phyloP scores from a whole-genome alignment of 1,140 invertebrate species.

The Callitettix versicolor region DNA sequence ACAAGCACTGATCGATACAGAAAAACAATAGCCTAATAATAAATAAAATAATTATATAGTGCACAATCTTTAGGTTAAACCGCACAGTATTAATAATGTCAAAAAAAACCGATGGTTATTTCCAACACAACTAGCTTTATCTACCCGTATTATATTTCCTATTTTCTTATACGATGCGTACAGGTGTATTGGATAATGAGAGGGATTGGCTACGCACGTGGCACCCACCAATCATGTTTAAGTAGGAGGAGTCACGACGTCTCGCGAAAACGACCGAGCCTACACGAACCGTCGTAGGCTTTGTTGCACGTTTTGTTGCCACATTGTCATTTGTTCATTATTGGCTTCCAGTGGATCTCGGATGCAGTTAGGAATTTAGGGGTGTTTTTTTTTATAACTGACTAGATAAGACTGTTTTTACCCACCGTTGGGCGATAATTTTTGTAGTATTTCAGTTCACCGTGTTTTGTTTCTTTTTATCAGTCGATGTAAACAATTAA shows the following conservation, averaged over 20 bases:
- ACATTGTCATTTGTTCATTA: constrained; percentile 13
- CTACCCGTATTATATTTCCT: too few species aligned
- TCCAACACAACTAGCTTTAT: too few species aligned
- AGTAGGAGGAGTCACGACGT: constrained; percentile 9
- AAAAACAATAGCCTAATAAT: too few species aligned
- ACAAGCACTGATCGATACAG: too few species aligned
- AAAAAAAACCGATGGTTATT: too few species aligned
- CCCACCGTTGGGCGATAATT: not conserved
- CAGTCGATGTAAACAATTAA: too few species aligned
- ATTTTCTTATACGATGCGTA: too few species aligned
- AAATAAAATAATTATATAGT: too few species aligned
- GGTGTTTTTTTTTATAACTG: not conserved
- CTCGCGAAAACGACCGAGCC: constrained; percentile 3
- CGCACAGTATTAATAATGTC: too few species aligned
- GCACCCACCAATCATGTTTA: constrained; percentile 5
- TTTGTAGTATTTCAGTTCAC: too few species aligned
- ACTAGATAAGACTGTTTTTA: not conserved
- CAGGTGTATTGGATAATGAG: constrained; percentile 3
- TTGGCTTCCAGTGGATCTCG: not conserved
- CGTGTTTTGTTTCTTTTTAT: too few species aligned
- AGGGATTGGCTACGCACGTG: constrained; percentile 4
- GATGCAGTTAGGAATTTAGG: not conserved
- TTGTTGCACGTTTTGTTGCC: not conserved
- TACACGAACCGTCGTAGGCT: not conserved
- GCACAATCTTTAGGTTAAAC: too few species aligned